Conservation (phyloP, 1,140 invertebrate species). For the Lethrus apterus region DNA sequence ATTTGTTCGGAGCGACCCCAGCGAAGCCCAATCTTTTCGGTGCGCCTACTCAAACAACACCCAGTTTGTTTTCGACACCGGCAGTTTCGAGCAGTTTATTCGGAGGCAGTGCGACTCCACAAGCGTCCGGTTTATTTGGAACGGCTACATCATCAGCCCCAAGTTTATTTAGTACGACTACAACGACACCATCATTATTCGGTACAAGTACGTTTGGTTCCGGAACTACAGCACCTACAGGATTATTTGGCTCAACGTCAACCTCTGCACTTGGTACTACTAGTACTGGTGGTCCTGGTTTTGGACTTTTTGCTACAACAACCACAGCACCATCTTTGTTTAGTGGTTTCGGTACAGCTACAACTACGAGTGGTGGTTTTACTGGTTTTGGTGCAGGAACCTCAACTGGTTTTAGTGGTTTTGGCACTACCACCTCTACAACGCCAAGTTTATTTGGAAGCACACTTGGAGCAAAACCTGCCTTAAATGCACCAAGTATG, state of each 20-base stretch:
- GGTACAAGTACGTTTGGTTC: conserved; percentile 25
- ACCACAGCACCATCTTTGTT: conserved; percentile 35
- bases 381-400: conserved; percentile 32
- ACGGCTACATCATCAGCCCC: background rate
- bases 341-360: conserved; percentile 45
- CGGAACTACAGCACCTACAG: conserved; percentile 29
- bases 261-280: conserved; percentile 29
- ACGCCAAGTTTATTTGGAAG: conserved; percentile 42
- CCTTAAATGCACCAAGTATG: conserved; percentile 19
- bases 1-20: conserved; percentile 31
- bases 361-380: conserved; percentile 40
- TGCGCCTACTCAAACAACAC: conserved; percentile 30
- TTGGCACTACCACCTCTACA: conserved; percentile 36
- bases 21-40: conserved; percentile 39
- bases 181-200: conserved; percentile 13
- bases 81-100: conserved; percentile 23
- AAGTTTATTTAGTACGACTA: conserved; percentile 21
- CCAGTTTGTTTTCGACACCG: conserved; percentile 37
- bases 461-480: conserved; percentile 43
- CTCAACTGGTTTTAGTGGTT: conserved; percentile 35
- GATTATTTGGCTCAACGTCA: conserved; percentile 35
- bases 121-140: conserved; percentile 15
- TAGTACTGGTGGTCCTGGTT: conserved; percentile 16
- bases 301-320: conserved; percentile 12
- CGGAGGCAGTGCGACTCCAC: conserved; percentile 22